Evolutionary conservation across 2,797 vertebrate genomes (phyloP).

Genomic region (Simalia tracyae): DNA sequence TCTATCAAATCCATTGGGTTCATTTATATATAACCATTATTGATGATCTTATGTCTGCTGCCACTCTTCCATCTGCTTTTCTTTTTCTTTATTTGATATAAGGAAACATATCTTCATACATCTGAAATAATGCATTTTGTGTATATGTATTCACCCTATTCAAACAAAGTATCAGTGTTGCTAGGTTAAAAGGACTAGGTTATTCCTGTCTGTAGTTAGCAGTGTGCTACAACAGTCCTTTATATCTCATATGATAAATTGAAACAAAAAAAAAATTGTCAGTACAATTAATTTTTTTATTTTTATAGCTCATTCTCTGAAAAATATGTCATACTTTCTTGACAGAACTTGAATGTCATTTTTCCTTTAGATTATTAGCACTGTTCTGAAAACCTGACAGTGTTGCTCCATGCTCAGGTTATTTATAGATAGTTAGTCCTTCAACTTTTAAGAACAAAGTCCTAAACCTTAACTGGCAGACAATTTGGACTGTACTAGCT

Average conservation of each 20-base stretch:
- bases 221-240: neutral
- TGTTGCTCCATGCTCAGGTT: neutral
- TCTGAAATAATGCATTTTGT: neutral
- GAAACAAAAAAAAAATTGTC: neutral
- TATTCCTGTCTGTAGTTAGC: neutral
- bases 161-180: neutral
- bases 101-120: neutral
- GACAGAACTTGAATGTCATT: neutral
- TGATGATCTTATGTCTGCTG: neutral
- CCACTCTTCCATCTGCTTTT: neutral
- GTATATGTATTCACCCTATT: neutral
- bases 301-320: neutral
- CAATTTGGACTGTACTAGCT: neutral
- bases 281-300: neutral
- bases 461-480: neutral
- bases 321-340: neutral
- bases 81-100: neutral
- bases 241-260: neutral
- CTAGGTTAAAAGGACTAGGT: too few species aligned
- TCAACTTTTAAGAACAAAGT: neutral
- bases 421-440: neutral
- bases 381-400: neutral
- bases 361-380: neutral
- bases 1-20: neutral
- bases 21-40: neutral